phyloP scores from a whole-genome alignment of 2,888 invertebrate genomes.

The Pteria penguin region DNA sequence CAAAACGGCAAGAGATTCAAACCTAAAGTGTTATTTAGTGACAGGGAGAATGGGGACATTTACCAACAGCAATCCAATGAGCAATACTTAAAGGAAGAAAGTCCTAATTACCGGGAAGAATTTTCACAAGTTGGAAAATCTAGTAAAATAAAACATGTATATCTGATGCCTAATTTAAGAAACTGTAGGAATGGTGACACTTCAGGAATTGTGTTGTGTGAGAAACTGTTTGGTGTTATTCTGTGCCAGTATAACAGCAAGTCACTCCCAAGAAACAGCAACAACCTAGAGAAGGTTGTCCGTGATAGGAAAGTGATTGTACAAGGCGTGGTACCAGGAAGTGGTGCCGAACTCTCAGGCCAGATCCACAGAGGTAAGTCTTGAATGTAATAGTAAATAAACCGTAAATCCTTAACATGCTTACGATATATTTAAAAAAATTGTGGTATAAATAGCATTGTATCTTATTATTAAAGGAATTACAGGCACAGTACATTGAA shows the following conservation, averaged over 20 bases:
- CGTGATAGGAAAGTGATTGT: constrained; percentile 70
- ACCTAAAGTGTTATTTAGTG: constrained; percentile 27
- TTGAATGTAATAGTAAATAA: no score
- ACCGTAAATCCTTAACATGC: no score
- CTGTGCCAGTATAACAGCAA: constrained; percentile 68
- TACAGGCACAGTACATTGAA: no score
- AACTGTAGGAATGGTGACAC: constrained; percentile 46
- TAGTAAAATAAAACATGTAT: constrained; percentile 53
- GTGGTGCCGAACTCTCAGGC: constrained; percentile 62
- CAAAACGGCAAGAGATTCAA: constrained; percentile 2
- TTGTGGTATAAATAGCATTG: no score
- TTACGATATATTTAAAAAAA: no score
- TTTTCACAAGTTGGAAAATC: constrained; percentile 27
- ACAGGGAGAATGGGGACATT: constrained; percentile 5
- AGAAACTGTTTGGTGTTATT: constrained; percentile 69
- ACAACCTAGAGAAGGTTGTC: constrained; percentile 46
- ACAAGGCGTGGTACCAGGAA: constrained; percentile 64
- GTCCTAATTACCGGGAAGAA: constrained; percentile 1
- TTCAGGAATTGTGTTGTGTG: constrained; percentile 64
- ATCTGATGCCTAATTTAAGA: constrained; percentile 48
- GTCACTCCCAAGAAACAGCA: constrained; percentile 52
- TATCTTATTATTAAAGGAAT: no score
- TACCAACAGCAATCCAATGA: not conserved
- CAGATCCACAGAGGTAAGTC: constrained; percentile 71
- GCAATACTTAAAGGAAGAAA: constrained; percentile 7